phyloP scores from a whole-genome alignment of 2,888 invertebrate genomes.

The Platerodrilus igneus region DNA sequence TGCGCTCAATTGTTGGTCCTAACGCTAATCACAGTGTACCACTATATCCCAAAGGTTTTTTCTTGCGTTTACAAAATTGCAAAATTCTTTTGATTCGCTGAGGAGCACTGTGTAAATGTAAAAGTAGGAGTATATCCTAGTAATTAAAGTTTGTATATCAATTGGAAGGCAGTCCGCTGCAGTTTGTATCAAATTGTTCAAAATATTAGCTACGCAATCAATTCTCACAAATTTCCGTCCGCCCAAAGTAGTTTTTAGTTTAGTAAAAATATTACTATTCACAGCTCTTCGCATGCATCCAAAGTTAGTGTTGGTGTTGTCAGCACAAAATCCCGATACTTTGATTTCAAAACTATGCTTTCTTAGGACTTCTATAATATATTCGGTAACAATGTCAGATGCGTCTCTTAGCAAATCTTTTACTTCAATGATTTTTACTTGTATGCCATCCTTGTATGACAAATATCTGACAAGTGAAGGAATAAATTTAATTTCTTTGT shows the following conservation, averaged over 20 bases:
- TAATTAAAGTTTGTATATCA: conserved; percentile 8
- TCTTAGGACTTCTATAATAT: conserved; percentile 3
- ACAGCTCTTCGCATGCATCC: conserved; percentile 5
- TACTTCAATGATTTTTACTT: conserved; percentile 11
- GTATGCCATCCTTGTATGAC: conserved; percentile 2
- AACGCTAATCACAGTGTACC: no score
- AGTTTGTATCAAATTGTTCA: conserved; percentile 8
- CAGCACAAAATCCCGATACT: conserved; percentile 2
- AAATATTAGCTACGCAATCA: conserved; percentile 8
- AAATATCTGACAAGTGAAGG: conserved; percentile 7
- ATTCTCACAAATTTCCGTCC: conserved; percentile 2
- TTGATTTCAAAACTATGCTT: conserved; percentile 3
- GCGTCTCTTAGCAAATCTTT: conserved; percentile 4
- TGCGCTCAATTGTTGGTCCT: no score
- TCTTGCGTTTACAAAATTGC: no score
- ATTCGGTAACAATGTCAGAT: conserved; percentile 8
- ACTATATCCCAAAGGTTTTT: no score
- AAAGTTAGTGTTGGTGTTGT: conserved; percentile 12
- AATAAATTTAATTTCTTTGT: conserved; percentile 9
- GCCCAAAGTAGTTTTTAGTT: not conserved
- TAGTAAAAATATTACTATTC: no score
- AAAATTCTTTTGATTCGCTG: no score
- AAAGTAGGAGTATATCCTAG: conserved; percentile 8
- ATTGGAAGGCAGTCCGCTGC: conserved; percentile 7
- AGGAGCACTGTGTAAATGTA: no score